Conservation (phyloP, 2,888 invertebrate species). For the Incurvaria masculella region DNA sequence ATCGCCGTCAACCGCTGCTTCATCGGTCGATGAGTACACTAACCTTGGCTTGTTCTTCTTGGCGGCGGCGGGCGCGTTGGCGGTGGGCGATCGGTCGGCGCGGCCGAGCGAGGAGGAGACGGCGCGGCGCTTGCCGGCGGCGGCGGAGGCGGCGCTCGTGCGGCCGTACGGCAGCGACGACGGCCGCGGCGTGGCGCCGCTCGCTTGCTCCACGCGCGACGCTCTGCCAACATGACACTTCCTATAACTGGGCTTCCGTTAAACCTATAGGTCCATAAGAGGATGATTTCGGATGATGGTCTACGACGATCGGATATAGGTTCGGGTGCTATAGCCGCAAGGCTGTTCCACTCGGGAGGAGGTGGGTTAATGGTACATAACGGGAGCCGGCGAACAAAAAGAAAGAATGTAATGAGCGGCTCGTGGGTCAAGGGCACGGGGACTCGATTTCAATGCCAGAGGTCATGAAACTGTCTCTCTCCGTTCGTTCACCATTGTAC, state of each 20-base stretch:
- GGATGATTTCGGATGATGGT: no score
- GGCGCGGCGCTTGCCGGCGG: constrained; percentile 56
- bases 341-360: no score
- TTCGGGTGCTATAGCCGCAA: no score
- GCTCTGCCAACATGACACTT: constrained; percentile 43
- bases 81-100: constrained; percentile 17
- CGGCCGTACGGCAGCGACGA: constrained; percentile 69
- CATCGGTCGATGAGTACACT: constrained; percentile 2
- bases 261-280: constrained; percentile 3
- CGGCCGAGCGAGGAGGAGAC: constrained; percentile 64
- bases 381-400: no score
- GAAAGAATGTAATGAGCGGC: no score
- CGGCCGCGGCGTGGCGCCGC: constrained; percentile 53
- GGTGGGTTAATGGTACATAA: no score
- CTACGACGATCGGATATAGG: no score
- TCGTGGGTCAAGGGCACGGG: no score
- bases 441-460: no score
- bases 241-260: no score
- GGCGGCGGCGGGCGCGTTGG: constrained; percentile 30
- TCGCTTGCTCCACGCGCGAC: constrained; percentile 59
- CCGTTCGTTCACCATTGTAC: no score
- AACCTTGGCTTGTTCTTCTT: constrained; percentile 37
- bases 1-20: neutral
- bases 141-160: constrained; percentile 39
- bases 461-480: no score